Base-by-base conservation (phyloP, 1,140 invertebrate species). In the Megalonaias nervosa region DNA sequence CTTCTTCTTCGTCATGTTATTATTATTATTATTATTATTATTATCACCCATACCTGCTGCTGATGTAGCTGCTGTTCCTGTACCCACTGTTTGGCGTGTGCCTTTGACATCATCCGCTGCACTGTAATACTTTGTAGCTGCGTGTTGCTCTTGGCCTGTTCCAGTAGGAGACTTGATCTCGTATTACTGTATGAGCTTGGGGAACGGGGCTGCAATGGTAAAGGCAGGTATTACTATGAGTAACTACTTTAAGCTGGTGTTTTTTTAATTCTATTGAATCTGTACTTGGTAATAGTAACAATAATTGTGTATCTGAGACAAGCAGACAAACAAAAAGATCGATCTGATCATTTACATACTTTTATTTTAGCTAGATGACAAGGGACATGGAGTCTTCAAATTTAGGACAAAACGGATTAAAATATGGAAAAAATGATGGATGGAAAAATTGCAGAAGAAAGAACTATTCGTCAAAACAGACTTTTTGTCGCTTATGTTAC, bases 51-150 rank as follows among this genome's bases (percentile, higher is more conserved):
- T 64, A 75, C 72, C 59, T 75, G 74, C 21, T 73, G 70, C 68
- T 75, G 74, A 0, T 48, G 38, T 6, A 48, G 38, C 6, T 48
- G 38, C 48, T 78, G 76, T 67, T 73, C 66, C 57, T 78, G 69
- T 19, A 78, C 66, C 76, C 76, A 78, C 66, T 78, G 76, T 69
- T 78, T 71, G n/a, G 76, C 76, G 31, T 71, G 70, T n/a, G 19
- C 70, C 66, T 78, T 71, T 31, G 74, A 23, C 59, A 78, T 72
- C 71, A 78, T 62, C 31, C 73, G 76, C 31, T 78, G 76, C 4
- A 78, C 19, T 58, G 74, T 73, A 11, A 78, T 48, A 6, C 66
- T n/a, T n/a, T 73, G 59, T 13, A 78, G 58, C 38, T 78, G 70
- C 19, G 58, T 64, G 26, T 73, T 31, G 26, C 26, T 31, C 4